A percentile compares a stretch with the other conserved stretches of the same genome.
Evolutionary conservation across 2,888 invertebrate species (phyloP).

Genomic region (Trissolcus japonicus): DNA sequence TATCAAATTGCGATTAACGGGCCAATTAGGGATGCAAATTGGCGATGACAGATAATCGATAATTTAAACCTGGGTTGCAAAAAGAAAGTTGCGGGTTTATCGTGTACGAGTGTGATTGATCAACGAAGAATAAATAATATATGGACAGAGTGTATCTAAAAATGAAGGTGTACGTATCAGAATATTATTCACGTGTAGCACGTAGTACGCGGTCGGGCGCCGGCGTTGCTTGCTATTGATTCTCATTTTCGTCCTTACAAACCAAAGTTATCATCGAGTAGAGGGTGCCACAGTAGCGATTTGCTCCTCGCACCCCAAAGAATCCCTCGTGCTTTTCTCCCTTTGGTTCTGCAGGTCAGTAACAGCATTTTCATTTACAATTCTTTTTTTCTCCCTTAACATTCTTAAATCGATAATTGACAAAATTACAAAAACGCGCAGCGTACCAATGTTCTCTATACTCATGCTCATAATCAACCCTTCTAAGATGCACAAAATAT

Average conservation of each 20-base stretch:
- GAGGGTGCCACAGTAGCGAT: conserved; percentile 73
- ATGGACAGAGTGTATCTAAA: too few species aligned
- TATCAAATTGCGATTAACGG: conserved; percentile 7
- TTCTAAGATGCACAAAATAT: background rate
- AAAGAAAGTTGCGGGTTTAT: too few species aligned
- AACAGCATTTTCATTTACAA: conserved; percentile 4
- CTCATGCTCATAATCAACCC: conserved; percentile 13
- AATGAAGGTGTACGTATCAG: too few species aligned
- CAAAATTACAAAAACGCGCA: conserved; percentile 23
- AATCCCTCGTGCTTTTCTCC: conserved; percentile 68
- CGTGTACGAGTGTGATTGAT: too few species aligned
- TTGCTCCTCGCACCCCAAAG: conserved; percentile 70
- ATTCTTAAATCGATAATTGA: conserved; percentile 13
- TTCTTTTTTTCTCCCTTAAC: background rate
- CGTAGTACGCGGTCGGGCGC: conserved; percentile 52
- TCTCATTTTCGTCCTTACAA: conserved; percentile 66
- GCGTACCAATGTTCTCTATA: conserved; percentile 20
- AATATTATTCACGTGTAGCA: conserved; percentile 51
- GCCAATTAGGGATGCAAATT: too few species aligned
- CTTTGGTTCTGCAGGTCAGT: conserved; percentile 71
- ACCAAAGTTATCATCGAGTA: conserved; percentile 68
- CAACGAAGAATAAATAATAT: too few species aligned
- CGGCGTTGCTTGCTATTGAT: conserved; percentile 70
- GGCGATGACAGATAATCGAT: too few species aligned
- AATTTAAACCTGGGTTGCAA: too few species aligned